A percentile compares a stretch with the other conserved stretches of the same genome.
These are phyloP conservation scores for Malurus elegans DNA, from an alignment of 2,113 vertebrate species.

Conservation along the genomic window DNA sequence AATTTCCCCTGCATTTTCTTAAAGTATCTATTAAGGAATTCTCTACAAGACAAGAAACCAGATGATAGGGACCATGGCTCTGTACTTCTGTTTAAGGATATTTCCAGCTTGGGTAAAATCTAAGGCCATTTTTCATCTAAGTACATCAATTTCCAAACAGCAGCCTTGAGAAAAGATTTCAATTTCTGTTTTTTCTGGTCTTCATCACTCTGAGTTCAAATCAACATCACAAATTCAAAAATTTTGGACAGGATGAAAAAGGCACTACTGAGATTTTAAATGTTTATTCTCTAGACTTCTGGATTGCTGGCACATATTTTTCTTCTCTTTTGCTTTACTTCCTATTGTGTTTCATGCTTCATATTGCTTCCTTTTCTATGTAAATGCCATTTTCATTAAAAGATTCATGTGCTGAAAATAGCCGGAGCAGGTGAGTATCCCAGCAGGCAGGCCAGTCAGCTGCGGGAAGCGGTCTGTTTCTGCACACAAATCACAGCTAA, in stretches of 20 bases:
- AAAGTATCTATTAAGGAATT: not conserved
- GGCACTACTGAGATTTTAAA: not conserved
- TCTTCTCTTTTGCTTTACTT: not conserved
- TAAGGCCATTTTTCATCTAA: not conserved
- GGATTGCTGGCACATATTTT: not conserved
- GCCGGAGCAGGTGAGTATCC: slow-evolving; percentile 4
- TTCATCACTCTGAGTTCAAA: not conserved
- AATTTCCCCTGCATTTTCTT: not conserved
- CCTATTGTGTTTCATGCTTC: not conserved
- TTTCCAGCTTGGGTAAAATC: not conserved
- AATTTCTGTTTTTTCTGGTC: not conserved
- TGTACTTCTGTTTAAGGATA: not conserved
- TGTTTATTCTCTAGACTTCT: not conserved
- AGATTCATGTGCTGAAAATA: slow-evolving; percentile 12
- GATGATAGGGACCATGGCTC: not conserved
- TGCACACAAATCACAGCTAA: slow-evolving; percentile 1
- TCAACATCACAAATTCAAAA: not conserved
- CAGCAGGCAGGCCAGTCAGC: slow-evolving; percentile 22
- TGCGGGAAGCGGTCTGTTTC: not conserved
- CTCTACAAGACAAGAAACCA: not conserved
- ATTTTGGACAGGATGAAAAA: not conserved
- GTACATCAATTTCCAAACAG: not conserved
- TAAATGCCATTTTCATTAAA: not conserved
- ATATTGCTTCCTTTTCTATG: not conserved
- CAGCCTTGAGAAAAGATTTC: not conserved